Evolutionary conservation across 2,113 vertebrate genomes (phyloP), one percentile per base, ranked within the genome.

Genomic region (Otocyon megalotis): DNA sequence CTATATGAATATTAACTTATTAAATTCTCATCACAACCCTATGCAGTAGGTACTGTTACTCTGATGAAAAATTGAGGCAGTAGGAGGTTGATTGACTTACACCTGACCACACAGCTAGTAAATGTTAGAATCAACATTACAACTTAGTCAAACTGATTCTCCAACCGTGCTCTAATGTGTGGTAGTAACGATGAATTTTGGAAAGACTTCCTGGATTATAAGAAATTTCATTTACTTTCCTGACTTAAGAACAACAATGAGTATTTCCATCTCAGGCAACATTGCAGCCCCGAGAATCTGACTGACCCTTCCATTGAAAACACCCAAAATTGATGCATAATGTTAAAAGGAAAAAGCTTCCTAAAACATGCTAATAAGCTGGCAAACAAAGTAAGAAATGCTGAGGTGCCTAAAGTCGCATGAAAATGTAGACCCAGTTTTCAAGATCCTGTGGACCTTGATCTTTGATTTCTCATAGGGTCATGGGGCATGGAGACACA

Each of bases 141-240:
- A 60, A n/a, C 15, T 35, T 63, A 48, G 8, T 43, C 54, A 86
- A 63, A 89, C n/a, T 63, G 63, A 90, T 76, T 84, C 50, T 90
- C 37, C 22, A 76, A n/a, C 54, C 6, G 43, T 35, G 72, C 35
- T 81, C 54, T 72, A 15, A 76, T 85, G 11, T 56, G 12, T 71
- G 54, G 30, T 56, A 32, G 8, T 67, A 63, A 71, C 76, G 30
- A 89, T 58, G 30, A 91, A 81, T 88, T 95, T 60, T 60, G 63
- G 35, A 30, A 71, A 65, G 63, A 26, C 32, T 69, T 95, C 65
- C 26, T n/a, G 37, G 76, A 50, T 65, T 92, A 58, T 28, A 28
- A 93, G 60, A 86, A 67, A 84, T 84, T 74, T 48, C 77, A 72
- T 54, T 93, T 10, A 1, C 37, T 77, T 88, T 97, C 90, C 60